These are phyloP conservation scores for Agrotis exclamationis DNA, from an alignment of 2,888 invertebrate genomes.

Conservation along the genomic window DNA sequence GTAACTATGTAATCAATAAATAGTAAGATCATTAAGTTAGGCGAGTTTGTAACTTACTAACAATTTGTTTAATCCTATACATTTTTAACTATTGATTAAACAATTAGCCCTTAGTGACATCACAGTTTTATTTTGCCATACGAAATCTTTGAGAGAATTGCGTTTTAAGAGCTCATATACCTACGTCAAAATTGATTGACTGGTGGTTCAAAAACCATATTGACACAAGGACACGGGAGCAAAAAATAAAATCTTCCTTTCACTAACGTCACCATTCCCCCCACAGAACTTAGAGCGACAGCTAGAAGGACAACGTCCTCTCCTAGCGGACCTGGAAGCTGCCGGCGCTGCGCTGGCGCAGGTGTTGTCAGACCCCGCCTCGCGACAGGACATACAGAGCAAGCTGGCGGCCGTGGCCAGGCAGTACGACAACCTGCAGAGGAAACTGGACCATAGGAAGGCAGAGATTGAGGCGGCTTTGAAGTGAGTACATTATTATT, in stretches of 20 bases:
- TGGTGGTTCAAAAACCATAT: no score
- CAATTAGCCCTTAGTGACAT: no score
- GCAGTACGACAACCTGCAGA: constrained; percentile 96
- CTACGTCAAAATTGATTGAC: no score
- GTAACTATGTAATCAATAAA: no score
- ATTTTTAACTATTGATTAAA: no score
- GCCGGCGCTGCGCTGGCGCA: constrained; percentile 97
- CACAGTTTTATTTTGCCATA: no score
- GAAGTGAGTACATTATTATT: constrained; percentile 77
- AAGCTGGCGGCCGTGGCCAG: constrained; percentile 97
- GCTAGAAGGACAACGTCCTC: constrained; percentile 96
- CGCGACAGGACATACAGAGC: constrained; percentile 97
- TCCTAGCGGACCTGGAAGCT: constrained; percentile 97
- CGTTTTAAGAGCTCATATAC: no score
- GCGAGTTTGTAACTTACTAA: no score
- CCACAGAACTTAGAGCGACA: constrained; percentile 95
- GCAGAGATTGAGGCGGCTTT: constrained; percentile 97
- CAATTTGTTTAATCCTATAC: no score
- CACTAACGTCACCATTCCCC: not conserved
- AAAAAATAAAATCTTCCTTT: not conserved
- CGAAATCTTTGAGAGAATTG: no score
- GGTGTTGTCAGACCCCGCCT: constrained; percentile 97
- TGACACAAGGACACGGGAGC: no score
- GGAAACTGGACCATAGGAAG: constrained; percentile 97
- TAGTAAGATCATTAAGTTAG: no score